These are phyloP conservation scores for Gopherus flavomarginatus DNA, from an alignment of 2,113 vertebrate genomes.

Conservation along the genomic window DNA sequence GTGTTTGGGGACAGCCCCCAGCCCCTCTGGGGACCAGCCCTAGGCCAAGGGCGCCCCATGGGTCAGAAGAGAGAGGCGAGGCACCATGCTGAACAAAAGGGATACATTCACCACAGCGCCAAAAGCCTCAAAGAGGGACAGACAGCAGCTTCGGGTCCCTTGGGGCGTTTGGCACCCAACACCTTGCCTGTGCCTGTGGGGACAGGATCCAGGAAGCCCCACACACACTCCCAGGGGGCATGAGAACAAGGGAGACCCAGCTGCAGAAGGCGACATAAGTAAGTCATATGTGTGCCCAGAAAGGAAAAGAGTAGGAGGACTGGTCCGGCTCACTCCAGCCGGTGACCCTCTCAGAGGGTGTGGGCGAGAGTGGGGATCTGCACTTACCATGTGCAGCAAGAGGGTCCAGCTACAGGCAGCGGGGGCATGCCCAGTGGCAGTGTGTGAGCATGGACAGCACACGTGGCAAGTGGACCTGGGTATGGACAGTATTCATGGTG, in stretches of 20 bases:
- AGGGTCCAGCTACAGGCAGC: background rate
- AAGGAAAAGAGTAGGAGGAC: background rate
- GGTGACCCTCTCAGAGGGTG: no score
- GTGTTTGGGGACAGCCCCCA: no score
- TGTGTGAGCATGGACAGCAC: background rate
- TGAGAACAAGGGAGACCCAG: no score
- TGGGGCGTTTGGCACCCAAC: background rate
- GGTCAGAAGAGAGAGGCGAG: background rate
- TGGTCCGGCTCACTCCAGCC: background rate
- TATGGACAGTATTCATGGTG: background rate
- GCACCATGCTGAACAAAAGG: background rate
- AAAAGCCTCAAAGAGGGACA: background rate
- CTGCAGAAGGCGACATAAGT: background rate
- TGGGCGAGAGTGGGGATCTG: background rate
- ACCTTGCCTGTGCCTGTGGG: no score
- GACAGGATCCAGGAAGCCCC: background rate
- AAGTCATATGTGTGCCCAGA: background rate
- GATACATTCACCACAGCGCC: no score
- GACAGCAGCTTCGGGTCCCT: no score
- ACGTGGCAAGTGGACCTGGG: no score
- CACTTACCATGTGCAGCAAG: no score
- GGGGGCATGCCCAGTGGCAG: background rate
- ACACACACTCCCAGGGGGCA: no score
- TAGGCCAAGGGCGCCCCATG: background rate
- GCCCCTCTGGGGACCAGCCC: no score